phyloP scores from a whole-genome alignment of 1,140 invertebrate genomes.

The Hormaphis cornu region DNA sequence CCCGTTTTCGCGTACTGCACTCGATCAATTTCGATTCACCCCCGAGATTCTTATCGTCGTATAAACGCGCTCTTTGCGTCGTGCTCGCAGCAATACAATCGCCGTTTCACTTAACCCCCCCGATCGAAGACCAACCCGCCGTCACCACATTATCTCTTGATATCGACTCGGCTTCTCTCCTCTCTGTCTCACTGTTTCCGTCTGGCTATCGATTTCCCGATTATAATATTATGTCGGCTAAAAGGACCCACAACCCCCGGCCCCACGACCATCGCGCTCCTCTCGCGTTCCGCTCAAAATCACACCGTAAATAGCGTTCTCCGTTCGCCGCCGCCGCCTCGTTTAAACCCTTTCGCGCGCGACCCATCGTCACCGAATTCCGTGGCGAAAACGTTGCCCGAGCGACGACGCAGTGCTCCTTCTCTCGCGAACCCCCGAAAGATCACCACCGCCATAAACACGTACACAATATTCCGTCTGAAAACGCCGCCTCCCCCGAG shows the following conservation, averaged over 20 bases:
- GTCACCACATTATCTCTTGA: no score
- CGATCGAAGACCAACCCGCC: no score
- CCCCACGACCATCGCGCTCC: no score
- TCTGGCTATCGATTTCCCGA: no score
- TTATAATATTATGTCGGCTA: neutral
- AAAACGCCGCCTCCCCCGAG: no score
- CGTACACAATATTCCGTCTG: no score
- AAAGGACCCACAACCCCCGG: neutral
- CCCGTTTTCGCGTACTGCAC: neutral
- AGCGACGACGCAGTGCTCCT: neutral
- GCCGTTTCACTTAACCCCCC: no score
- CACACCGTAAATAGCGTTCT: slow-evolving; percentile 1
- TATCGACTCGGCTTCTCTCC: no score
- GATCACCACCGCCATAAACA: no score
- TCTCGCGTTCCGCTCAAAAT: slow-evolving; percentile 4
- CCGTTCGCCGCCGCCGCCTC: neutral
- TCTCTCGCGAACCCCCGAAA: neutral
- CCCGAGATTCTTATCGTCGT: neutral
- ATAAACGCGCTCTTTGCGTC: no score
- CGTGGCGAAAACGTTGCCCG: neutral
- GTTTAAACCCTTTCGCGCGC: slow-evolving; percentile 22
- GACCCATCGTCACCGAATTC: slow-evolving; percentile 6
- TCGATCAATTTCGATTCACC: neutral
- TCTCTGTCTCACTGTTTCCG: no score
- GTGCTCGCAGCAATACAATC: no score